A percentile compares a stretch with the other conserved stretches of the same genome.
phyloP scores from a whole-genome alignment of 2,888 invertebrate species.

The Xylophagus ater region DNA sequence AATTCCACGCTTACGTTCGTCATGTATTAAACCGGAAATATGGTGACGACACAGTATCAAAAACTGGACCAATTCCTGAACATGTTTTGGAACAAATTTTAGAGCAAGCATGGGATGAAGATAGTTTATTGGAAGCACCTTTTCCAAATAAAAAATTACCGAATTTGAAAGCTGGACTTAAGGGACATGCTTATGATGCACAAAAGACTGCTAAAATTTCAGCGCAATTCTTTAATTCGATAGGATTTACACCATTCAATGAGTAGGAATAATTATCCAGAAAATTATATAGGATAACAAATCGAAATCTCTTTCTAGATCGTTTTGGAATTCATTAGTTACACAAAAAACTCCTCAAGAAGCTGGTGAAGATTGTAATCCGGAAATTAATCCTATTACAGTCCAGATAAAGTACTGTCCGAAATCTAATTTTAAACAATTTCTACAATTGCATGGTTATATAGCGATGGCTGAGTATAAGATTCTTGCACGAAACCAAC shows the following conservation, averaged over 20 bases:
- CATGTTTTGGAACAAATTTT: constrained; percentile 53
- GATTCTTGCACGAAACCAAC: neutral
- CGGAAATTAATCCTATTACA: constrained; percentile 16
- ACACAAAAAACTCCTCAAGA: neutral
- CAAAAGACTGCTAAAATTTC: neutral
- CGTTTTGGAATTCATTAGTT: neutral
- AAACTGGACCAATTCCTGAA: constrained; percentile 61
- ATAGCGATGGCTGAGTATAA: neutral
- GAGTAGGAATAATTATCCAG: neutral
- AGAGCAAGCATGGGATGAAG: constrained; percentile 31
- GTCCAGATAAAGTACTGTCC: constrained; percentile 46
- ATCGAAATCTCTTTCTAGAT: no score
- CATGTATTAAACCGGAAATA: constrained; percentile 54
- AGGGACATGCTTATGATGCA: neutral
- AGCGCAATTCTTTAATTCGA: constrained; percentile 5
- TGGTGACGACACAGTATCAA: constrained; percentile 51
- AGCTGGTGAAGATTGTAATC: constrained; percentile 16
- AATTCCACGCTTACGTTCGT: constrained; percentile 72
- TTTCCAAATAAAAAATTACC: constrained; percentile 29
- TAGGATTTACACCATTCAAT: constrained; percentile 3
- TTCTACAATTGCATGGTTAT: no score
- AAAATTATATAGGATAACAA: no score
- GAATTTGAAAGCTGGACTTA: constrained; percentile 3
- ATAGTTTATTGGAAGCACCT: constrained; percentile 29
- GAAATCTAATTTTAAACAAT: constrained; percentile 39